Percentiles rank a stretch among this genome's conserved stretches.
Conservation (phyloP, 2,888 invertebrate species). For the Melinopterus prodromus region DNA sequence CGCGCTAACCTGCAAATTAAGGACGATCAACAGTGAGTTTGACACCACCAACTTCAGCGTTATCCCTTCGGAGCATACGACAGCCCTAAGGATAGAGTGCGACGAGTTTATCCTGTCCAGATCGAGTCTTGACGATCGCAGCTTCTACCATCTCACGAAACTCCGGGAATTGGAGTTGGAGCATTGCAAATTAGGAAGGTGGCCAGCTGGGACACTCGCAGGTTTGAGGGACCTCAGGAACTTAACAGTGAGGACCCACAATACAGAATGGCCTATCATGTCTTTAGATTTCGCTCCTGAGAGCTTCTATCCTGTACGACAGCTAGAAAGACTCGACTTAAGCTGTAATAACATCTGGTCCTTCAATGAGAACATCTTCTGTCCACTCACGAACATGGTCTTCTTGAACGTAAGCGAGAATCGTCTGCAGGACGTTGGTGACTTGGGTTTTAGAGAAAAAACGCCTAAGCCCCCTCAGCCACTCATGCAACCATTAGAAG, state of each 20-base stretch:
- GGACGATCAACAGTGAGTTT: slow-evolving; percentile 87
- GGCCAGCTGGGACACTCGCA: slow-evolving; percentile 81
- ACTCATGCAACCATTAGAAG: slow-evolving; percentile 69
- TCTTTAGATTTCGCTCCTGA: slow-evolving; percentile 83
- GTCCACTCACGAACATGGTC: slow-evolving; percentile 80
- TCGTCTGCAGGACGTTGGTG: slow-evolving; percentile 86
- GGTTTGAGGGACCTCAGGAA: slow-evolving; percentile 84
- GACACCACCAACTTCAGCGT: slow-evolving; percentile 89
- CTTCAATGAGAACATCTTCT: slow-evolving; percentile 85
- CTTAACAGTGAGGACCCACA: slow-evolving; percentile 85
- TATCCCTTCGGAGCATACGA: slow-evolving; percentile 84
- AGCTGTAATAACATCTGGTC: slow-evolving; percentile 92
- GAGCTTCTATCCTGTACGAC: slow-evolving; percentile 78
- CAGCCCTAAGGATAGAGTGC: slow-evolving; percentile 80
- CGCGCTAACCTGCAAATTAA: slow-evolving; percentile 78
- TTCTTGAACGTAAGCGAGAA: slow-evolving; percentile 87
- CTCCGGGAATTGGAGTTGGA: slow-evolving; percentile 83
- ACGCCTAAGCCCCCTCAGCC: slow-evolving; percentile 67
- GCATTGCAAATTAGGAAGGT: slow-evolving; percentile 86
- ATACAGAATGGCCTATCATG: slow-evolving; percentile 84
- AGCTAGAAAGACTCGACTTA: slow-evolving; percentile 84
- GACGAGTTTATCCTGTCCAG: slow-evolving; percentile 82
- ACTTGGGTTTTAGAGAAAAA: slow-evolving; percentile 84
- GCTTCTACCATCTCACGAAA: slow-evolving; percentile 82
- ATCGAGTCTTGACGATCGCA: slow-evolving; percentile 78